Conservation (phyloP, 2,888 invertebrate species). For the Lydus trimaculatus region DNA sequence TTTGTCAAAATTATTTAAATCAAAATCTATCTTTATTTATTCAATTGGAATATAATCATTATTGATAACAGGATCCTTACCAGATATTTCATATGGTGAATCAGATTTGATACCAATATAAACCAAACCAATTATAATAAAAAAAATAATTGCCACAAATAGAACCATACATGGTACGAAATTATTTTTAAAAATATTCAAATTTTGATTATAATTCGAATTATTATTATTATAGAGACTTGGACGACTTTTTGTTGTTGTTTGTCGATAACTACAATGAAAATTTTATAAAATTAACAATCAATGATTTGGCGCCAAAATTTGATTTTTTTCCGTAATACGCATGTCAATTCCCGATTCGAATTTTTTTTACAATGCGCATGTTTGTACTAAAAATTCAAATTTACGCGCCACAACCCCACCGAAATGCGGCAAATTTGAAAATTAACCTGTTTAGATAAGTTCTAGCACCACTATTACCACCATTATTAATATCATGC, state of each 20-base stretch:
- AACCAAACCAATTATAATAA: conserved; percentile 70
- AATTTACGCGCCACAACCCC: no score
- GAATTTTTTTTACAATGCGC: no score
- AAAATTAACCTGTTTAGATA: conserved; percentile 41
- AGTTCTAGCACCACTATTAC: conserved; percentile 30
- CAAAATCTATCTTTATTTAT: background rate
- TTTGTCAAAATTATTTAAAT: conserved; percentile 7
- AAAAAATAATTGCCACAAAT: conserved; percentile 69
- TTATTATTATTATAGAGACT: conserved; percentile 50
- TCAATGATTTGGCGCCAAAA: no score
- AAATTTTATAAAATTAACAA: background rate
- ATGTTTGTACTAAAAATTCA: no score
- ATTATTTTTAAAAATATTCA: conserved; percentile 67
- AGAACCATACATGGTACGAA: conserved; percentile 71
- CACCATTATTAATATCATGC: conserved; percentile 55
- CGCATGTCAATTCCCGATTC: no score
- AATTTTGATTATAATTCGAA: conserved; percentile 20
- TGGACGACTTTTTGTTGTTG: conserved; percentile 43
- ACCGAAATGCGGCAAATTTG: no score
- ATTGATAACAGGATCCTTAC: conserved; percentile 55
- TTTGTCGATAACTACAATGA: conserved; percentile 37
- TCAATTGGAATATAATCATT: conserved; percentile 23
- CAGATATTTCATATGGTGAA: conserved; percentile 65
- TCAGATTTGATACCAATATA: conserved; percentile 73
- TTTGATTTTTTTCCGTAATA: no score